Conservation (phyloP, 2,113 vertebrate species). For the Mastomys natalensis region DNA sequence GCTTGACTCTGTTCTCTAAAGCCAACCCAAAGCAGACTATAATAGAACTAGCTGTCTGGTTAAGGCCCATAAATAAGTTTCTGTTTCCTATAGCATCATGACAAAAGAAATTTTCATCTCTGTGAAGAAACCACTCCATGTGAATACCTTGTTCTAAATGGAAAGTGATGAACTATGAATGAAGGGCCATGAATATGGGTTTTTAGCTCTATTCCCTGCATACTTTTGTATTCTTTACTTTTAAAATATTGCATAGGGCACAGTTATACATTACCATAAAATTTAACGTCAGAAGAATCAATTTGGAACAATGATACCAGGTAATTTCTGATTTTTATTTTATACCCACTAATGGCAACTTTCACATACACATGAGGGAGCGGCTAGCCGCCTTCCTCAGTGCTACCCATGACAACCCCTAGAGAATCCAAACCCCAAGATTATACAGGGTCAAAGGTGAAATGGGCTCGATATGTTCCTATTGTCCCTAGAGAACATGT, state of each 20-base stretch:
- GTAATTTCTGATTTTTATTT: slow-evolving; percentile 47
- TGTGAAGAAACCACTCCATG: background rate
- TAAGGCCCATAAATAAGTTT: slow-evolving; percentile 28
- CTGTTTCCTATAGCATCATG: slow-evolving; percentile 28
- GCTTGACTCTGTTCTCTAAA: slow-evolving; percentile 48
- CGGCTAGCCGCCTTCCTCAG: background rate
- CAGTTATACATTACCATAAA: slow-evolving; percentile 30
- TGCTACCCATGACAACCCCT: background rate
- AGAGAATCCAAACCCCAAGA: background rate
- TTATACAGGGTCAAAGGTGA: slow-evolving; percentile 26
- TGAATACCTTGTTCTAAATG: background rate
- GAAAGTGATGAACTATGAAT: slow-evolving; percentile 41
- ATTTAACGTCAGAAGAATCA: slow-evolving; percentile 32
- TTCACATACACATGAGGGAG: background rate
- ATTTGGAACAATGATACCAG: slow-evolving; percentile 44
- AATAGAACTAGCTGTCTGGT: background rate
- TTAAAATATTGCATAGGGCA: background rate
- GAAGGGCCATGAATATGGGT: background rate
- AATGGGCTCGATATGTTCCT: background rate
- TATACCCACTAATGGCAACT: slow-evolving; percentile 42
- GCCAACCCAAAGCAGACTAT: background rate
- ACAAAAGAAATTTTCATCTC: slow-evolving; percentile 26
- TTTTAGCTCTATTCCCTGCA: background rate
- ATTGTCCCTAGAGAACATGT: background rate
- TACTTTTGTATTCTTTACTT: background rate